Evolutionary conservation across 2,888 invertebrate genomes (phyloP).

Genomic region (Cantharis nigra): DNA sequence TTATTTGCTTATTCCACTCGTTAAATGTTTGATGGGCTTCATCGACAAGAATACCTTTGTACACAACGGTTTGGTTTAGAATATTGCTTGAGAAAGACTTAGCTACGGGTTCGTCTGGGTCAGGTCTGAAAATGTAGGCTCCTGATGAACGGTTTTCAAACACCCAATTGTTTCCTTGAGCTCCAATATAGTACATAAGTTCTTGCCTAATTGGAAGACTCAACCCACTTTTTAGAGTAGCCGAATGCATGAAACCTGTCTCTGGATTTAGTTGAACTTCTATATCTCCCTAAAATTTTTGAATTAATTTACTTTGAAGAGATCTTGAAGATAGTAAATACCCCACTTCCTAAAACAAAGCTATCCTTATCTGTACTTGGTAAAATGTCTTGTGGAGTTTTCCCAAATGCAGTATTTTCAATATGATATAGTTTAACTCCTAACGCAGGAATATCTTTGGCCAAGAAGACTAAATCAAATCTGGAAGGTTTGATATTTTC

Average conservation of each 20-base stretch:
- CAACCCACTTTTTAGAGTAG: conserved; percentile 57
- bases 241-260: conserved; percentile 49
- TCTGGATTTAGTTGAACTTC: conserved; percentile 59
- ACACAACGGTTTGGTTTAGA: conserved; percentile 31
- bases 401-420: not conserved
- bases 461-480: conserved; percentile 71
- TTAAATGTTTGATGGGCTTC: conserved; percentile 69
- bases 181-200: conserved; percentile 73
- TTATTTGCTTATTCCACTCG: conserved; percentile 66
- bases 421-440: conserved; percentile 69
- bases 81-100: conserved; percentile 47
- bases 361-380: not conserved
- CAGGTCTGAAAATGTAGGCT: conserved; percentile 72
- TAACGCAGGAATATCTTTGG: conserved; percentile 66
- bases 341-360: conserved; percentile 8
- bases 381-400: not conserved
- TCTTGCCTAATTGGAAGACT: conserved; percentile 61
- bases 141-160: conserved; percentile 65
- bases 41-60: conserved; percentile 56
- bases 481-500: conserved; percentile 6
- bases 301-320: no score
- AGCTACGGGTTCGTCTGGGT: conserved; percentile 49
- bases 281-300: not conserved
- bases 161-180: conserved; percentile 55
- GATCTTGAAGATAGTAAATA: not conserved